Base-by-base conservation (phyloP, 2,113 vertebrate species). In the Strigops habroptila region DNA sequence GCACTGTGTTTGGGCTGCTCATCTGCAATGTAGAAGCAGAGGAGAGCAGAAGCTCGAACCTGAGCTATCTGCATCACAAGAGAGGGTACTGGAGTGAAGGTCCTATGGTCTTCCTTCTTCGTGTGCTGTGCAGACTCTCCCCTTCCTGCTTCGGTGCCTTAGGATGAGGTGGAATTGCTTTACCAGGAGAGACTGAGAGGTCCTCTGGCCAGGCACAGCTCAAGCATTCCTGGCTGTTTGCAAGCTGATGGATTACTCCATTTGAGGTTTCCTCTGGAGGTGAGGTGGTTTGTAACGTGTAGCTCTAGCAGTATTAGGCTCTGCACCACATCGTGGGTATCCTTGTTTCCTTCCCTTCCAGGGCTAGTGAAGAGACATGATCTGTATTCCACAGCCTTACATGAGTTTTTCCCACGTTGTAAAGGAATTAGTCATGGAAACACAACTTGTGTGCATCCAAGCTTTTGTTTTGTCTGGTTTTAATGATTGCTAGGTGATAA, bases 271-370 rank as follows among this genome's bases (percentile, higher is more conserved):
- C 37, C 83, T 57, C 19, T 67, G 60, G 37, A 37, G 41, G 6
- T 67, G 53, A 18, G 4, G 23, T 84, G 51, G 10, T 77, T 63
- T 67, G 19, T 46, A 53, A 53, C 9, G 5, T 12, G 3, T 9
- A 8, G 18, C 30, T 53, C 49, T 65, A 19, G 64, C 21, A 28
- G 31, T 5, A 8, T 70, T 88, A 13, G 15, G 15, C 76, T 89
- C 65, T 37, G 37, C 55, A 19, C 41, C 5, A 4, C 49, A 6
- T 23, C 0, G 0, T 64, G 71, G 35, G 6, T 48, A 13, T n/a
- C 49, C 55, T 53, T 80, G 24, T 63, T 82, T 86, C 46, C 24
- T 83, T 30, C 37, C 27, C 33, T 27, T 85, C 48, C 16, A 22
- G 19, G 60, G 10, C 46, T 67, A 5, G 15, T 53, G 31, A 57